Evolutionary conservation across 2,113 vertebrate genomes (phyloP), one percentile per base, ranked within the genome.

Genomic region (Microtus pennsylvanicus): DNA sequence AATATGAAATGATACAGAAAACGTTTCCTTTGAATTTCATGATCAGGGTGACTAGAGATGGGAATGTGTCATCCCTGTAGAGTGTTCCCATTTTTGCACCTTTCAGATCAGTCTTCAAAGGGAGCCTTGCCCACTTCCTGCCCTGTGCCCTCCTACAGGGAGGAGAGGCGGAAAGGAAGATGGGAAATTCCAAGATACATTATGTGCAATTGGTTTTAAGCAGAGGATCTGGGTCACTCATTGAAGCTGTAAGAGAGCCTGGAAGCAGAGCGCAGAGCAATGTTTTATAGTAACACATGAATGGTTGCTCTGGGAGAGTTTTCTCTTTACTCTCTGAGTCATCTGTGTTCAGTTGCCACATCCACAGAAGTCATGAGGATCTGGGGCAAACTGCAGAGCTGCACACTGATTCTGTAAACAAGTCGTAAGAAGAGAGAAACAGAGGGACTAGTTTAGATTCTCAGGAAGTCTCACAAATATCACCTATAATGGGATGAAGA

Each of bases 191-290:
- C 52, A 82, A 47, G 26, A 4, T 75, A 45, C 50, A 19, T 22
- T 93, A 80, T 55, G 30, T 70, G n/a, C 26, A 94, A 30, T 52
- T 78, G n/a, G 87, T 94, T 78, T 92, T 87, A 80, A 74, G 63
- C 80, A 77, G 33, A 86, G 45, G 30, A 75, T 90, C 45, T 13
- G 38, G 1, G 63, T n/a, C 5, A 78, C 33, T 83, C 81, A 38
- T 26, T 33, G 47, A 78, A 88, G 28, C 14, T 78, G 50, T 35
- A 38, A 42, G 63, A 74, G n/a, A 88, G n/a, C 12, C 33, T 2
- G 5, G 52, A 42, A 87, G 22, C 88, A 7, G 28, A 74, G 24
- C 67, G 28, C 35, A 22, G 58, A 19, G 55, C 21, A n/a, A 67
- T 19, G 22, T 93, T 88, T 81, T 82, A 12, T 38, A 91, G 65